Base-by-base conservation (phyloP, 2,888 invertebrate genomes). In the Chymomyza amoena region DNA sequence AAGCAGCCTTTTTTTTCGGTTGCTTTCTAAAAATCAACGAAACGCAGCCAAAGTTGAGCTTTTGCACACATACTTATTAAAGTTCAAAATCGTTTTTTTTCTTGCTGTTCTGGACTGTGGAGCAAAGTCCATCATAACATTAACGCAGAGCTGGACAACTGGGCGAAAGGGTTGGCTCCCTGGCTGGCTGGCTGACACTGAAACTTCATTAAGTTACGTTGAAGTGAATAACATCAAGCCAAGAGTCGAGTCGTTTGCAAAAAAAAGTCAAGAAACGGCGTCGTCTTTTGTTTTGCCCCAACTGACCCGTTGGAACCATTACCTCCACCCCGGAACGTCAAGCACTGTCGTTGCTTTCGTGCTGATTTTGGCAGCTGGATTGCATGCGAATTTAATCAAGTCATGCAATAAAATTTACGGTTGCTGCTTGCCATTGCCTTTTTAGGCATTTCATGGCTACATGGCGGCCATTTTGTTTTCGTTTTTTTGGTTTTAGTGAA, bases 341-440 rank as follows among this genome's bases (percentile, higher is more conserved):
- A 16, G 57, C 64, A 9, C 28, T 62, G 50, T 62, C 50, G 45
- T 52, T 50, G 66, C n/a, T 20, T 32, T 20, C 51, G 51, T 18
- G 39, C 64, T 61, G 61, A 62, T 56, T 66, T 69, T 69, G 77
- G 70, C 66, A 76, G 68, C 65, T 71, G 75, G 20, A 45, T 77
- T 86, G 88, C 81, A 87, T 84, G 89, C 87, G 82, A 89, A 89
- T 88, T 89, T 90, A 90, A 89, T 90, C 90, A 88, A 89, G 89
- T 87, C 90, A 90, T 89, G 90, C 89, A 90, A 90, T 87, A 90
- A 89, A 89, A 90, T 89, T 88, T 89, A 90, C 90, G 89, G 88
- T 80, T 80, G 76, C 76, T 77, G 36, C 36, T n/a, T 6, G 18
- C 36, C 32, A 36, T 36, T 77, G 69, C 65, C 64, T 71, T 73